These are phyloP conservation scores for Tenthredo notha DNA, from an alignment of 2,888 invertebrate species.

Conservation along the genomic window DNA sequence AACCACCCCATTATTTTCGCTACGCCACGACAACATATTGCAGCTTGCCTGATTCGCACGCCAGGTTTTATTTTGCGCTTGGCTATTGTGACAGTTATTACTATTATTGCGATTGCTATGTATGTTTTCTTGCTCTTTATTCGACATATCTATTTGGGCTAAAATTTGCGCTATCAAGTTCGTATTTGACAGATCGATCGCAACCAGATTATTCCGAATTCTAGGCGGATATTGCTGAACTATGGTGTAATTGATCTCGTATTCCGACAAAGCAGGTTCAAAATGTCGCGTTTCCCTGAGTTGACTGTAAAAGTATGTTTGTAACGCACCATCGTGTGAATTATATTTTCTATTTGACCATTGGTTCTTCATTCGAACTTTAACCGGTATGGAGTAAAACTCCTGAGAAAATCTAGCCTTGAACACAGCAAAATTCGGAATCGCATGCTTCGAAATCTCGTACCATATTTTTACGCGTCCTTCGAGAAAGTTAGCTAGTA, in stretches of 20 bases:
- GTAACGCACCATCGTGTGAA: constrained; percentile 8
- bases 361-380: constrained; percentile 25
- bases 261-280: constrained; percentile 35
- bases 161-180: constrained; percentile 36
- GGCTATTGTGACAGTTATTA: background rate
- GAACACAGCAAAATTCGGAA: constrained; percentile 24
- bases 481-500: constrained; percentile 4
- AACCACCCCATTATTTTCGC: too few species aligned
- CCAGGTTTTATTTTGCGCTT: too few species aligned
- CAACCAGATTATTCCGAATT: background rate
- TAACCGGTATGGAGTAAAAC: constrained; percentile 41
- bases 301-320: constrained; percentile 51
- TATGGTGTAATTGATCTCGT: constrained; percentile 46
- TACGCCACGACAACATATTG: too few species aligned
- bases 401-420: background rate
- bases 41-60: background rate
- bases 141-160: constrained; percentile 39
- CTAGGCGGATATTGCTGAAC: constrained; percentile 33
- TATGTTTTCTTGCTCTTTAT: background rate
- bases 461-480: constrained; percentile 40
- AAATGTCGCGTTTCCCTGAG: constrained; percentile 42
- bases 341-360: constrained; percentile 35
- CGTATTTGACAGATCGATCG: constrained; percentile 29
- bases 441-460: constrained; percentile 29
- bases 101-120: background rate